Evolutionary conservation across 2,113 vertebrate genomes (phyloP), one percentile per base, ranked within the genome.

Genomic region (Eptatretus burgeri): DNA sequence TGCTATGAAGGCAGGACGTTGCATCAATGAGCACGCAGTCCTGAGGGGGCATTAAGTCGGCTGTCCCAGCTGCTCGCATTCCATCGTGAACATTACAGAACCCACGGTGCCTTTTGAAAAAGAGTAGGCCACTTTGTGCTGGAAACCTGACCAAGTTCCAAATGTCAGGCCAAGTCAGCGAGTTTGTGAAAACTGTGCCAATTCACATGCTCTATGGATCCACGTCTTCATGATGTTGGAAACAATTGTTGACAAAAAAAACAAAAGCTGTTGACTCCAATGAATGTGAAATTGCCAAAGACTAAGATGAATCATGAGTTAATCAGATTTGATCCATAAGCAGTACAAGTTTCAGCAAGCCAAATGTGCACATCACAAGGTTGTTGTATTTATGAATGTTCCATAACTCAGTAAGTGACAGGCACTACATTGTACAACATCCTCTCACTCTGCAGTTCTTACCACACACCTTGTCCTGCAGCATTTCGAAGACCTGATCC

Each of bases 401-500:
- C 16, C 18, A n/a, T n/a, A 60, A 60, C 16, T 60, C 16, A 9
- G 18, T 9, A 9, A n/a, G 16, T 18, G 9, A 16, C 9, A 16
- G 18, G 16, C 52, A 56, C 14, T n/a, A n/a, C 18, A 5, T 60
- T 18, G 16, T 8, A 9, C 53, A 60, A 60, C 8, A 60, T 18
- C 53, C 18, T 41, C 27, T 41, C 7, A 41, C 27, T 41, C 27
- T 41, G 27, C 27, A 41, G 27, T 41, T 41, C 27, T 41, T 41
- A 41, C 27, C 27, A 41, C 27, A 41, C 27, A 98, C 91, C 78
- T 80, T 78, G 66, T 98, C 89, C 69, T 98, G 91, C 63, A 98
- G 81, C 68, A 98, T 81, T 66, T 98, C 91, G 64, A 98, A 72
- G 14, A 98, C 79, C 68, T 94, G 87, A 64, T 94, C 87, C 65